Conservation (phyloP, 2,888 invertebrate species). For the Conomelus anceps region DNA sequence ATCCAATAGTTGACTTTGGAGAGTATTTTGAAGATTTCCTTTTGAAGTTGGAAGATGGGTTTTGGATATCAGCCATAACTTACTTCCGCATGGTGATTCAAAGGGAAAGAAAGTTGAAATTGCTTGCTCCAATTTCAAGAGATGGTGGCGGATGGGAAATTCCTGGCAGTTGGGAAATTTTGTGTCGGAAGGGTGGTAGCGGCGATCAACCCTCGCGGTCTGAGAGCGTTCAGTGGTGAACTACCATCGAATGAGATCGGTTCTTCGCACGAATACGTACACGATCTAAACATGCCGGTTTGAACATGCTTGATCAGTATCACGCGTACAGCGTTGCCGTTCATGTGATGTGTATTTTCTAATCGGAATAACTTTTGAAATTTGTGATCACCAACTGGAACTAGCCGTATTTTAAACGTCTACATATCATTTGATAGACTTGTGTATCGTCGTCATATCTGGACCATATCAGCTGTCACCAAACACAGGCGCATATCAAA, state of each 20-base stretch:
- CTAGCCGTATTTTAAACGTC: not conserved
- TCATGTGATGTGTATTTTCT: not conserved
- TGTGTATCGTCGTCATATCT: not conserved
- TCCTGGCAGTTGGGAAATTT: not conserved
- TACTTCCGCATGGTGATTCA: not conserved
- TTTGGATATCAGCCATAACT: not conserved
- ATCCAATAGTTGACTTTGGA: too few species aligned
- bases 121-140: not conserved
- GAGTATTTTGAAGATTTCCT: not conserved
- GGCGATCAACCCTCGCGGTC: not conserved
- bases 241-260: not conserved
- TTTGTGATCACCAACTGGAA: not conserved
- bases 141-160: not conserved
- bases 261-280: not conserved
- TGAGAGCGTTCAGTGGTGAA: not conserved
- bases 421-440: not conserved
- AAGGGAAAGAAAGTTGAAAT: not conserved
- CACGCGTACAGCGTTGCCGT: too few species aligned
- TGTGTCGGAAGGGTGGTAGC: not conserved
- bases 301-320: not conserved
- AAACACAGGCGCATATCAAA: not conserved
- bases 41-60: not conserved
- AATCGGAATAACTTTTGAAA: not conserved
- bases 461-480: not conserved
- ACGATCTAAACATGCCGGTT: not conserved